A percentile compares a stretch with the other conserved stretches of the same genome.
These are phyloP conservation scores for Probaryconus sp. DNA, from an alignment of 1,140 invertebrate species.

Conservation along the genomic window DNA sequence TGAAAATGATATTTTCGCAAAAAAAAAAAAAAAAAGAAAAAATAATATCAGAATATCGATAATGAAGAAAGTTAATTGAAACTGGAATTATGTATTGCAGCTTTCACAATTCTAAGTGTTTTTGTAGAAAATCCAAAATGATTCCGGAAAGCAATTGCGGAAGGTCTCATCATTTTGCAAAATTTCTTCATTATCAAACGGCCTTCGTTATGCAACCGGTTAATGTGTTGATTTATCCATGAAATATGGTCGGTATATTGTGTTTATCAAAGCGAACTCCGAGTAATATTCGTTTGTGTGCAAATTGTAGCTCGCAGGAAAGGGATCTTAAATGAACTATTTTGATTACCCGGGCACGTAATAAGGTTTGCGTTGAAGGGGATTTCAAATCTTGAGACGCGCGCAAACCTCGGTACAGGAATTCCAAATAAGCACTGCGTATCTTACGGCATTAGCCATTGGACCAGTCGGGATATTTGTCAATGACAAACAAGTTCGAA, in stretches of 20 bases:
- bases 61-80: too few species aligned
- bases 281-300: constrained; percentile 37
- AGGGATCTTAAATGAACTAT: constrained; percentile 39
- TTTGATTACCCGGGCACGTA: constrained; percentile 35
- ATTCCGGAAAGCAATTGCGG: too few species aligned
- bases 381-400: constrained; percentile 1
- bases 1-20: too few species aligned
- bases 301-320: constrained; percentile 18
- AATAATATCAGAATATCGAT: too few species aligned
- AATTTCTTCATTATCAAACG: constrained; percentile 25
- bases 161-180: constrained; percentile 23
- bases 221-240: constrained; percentile 45
- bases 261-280: constrained; percentile 26
- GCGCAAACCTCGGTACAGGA: background rate
- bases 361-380: constrained; percentile 25
- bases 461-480: constrained; percentile 61
- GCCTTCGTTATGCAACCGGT: background rate
- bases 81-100: too few species aligned
- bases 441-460: constrained; percentile 22
- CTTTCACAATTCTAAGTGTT: too few species aligned
- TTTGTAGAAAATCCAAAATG: too few species aligned
- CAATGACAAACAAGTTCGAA: constrained; percentile 69
- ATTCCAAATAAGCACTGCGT: constrained; percentile 7
- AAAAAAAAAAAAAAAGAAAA: too few species aligned
- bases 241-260: constrained; percentile 38